Evolutionary conservation across 2,113 vertebrate genomes (phyloP).

Genomic region (Diphyllodes magnificus): DNA sequence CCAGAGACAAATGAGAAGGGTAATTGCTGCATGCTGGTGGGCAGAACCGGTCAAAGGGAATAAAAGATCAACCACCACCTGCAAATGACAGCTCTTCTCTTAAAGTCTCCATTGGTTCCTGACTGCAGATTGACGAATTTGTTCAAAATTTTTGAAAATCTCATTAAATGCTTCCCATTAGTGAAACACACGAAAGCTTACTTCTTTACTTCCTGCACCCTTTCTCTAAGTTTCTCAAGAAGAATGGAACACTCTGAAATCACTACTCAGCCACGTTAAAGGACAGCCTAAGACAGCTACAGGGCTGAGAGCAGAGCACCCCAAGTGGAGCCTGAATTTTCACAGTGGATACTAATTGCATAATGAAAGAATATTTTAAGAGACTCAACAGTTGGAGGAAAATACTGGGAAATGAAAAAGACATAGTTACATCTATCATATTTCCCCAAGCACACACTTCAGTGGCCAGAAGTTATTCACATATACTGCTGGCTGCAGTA

Average conservation of each 20-base stretch:
- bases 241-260: neutral
- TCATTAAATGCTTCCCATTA: neutral
- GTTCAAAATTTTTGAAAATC: neutral
- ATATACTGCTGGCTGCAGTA: neutral
- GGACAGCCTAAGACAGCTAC: neutral
- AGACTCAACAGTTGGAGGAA: neutral
- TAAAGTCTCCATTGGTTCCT: neutral
- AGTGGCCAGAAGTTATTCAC: neutral
- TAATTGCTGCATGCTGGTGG: neutral
- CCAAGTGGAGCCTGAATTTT: neutral
- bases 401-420: neutral
- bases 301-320: neutral
- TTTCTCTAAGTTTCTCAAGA: neutral
- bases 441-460: neutral
- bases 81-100: neutral
- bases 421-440: neutral
- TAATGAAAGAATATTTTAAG: constrained; percentile 37
- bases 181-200: neutral
- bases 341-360: neutral
- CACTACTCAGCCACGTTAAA: neutral
- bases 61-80: neutral
- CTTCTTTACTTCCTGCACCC: neutral
- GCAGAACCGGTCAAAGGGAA: neutral
- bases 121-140: neutral
- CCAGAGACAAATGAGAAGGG: neutral